phyloP scores from a whole-genome alignment of 2,113 vertebrate species.

The Myxocyprinus asiaticus region DNA sequence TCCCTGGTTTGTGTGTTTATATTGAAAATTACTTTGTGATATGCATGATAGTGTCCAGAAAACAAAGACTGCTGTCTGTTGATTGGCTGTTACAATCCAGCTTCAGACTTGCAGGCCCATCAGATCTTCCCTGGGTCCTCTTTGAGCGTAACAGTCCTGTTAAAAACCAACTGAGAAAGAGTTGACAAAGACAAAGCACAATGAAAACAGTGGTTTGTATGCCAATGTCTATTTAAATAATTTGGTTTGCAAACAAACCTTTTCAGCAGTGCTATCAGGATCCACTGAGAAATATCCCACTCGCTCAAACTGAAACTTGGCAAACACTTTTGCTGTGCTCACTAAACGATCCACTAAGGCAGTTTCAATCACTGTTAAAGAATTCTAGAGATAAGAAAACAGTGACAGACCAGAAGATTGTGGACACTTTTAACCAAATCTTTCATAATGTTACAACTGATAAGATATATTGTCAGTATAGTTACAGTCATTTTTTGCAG shows the following conservation, averaged over 20 bases:
- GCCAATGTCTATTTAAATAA: neutral
- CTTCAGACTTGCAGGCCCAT: constrained; percentile 26
- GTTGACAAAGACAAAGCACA: neutral
- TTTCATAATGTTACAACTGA: too few relatives aligned
- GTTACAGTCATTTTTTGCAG: too few relatives aligned
- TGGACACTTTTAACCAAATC: neutral
- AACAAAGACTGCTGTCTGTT: constrained; percentile 51
- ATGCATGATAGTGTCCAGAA: constrained; percentile 30
- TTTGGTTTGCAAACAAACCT: constrained; percentile 73
- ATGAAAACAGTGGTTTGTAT: neutral
- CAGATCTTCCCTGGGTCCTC: constrained; percentile 93
- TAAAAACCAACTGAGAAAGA: constrained; percentile 86
- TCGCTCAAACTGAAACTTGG: constrained; percentile 97
- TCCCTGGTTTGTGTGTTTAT: neutral
- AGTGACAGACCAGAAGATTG: too few relatives aligned
- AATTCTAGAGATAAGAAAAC: constrained; percentile 72
- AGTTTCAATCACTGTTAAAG: constrained; percentile 75
- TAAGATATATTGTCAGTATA: too few relatives aligned
- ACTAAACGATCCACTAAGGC: constrained; percentile 89
- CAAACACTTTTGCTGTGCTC: constrained; percentile 76
- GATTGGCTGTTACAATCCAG: constrained; percentile 45
- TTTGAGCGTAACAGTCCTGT: constrained; percentile 92
- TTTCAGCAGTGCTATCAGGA: constrained; percentile 82
- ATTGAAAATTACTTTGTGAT: constrained; percentile 3
- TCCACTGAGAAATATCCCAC: constrained; percentile 95